Evolutionary conservation across 2,888 invertebrate genomes (phyloP).

Genomic region (Sturmia bella): DNA sequence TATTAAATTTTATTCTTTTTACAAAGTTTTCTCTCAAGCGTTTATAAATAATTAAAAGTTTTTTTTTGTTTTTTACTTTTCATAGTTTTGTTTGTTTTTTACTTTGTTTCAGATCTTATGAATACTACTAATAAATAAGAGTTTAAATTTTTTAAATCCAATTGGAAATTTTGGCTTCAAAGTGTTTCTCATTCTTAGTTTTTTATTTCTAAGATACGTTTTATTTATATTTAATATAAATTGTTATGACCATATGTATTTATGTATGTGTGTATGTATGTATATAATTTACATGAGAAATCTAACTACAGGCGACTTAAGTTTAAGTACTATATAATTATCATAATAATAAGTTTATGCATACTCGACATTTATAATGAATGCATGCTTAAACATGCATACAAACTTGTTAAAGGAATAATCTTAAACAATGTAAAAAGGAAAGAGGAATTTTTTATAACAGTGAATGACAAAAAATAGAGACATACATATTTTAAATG

Average conservation of each 20-base stretch:
- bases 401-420: slow-evolving; percentile 20
- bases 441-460: slow-evolving; percentile 5
- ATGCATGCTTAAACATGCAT: slow-evolving; percentile 63
- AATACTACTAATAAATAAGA: slow-evolving; percentile 59
- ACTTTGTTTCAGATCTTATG: slow-evolving; percentile 55
- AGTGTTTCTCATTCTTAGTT: slow-evolving; percentile 35
- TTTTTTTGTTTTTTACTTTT: slow-evolving; percentile 64
- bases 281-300: slow-evolving; percentile 72
- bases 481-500: not conserved
- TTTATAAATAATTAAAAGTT: slow-evolving; percentile 72
- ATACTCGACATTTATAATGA: slow-evolving; percentile 67
- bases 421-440: slow-evolving; percentile 22
- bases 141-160: slow-evolving; percentile 58
- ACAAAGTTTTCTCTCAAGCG: slow-evolving; percentile 61
- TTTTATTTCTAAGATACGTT: slow-evolving; percentile 19
- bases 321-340: slow-evolving; percentile 55
- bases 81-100: slow-evolving; percentile 29
- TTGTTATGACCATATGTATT: slow-evolving; percentile 8
- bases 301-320: slow-evolving; percentile 78
- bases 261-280: slow-evolving; percentile 36
- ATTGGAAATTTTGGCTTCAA: slow-evolving; percentile 70
- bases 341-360: slow-evolving; percentile 61
- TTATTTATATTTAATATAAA: slow-evolving; percentile 35
- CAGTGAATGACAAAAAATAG: slow-evolving; percentile 32
- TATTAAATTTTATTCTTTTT: slow-evolving; percentile 67